Base-by-base conservation (phyloP, 2,888 invertebrate genomes). In the Gryllus longicercus region DNA sequence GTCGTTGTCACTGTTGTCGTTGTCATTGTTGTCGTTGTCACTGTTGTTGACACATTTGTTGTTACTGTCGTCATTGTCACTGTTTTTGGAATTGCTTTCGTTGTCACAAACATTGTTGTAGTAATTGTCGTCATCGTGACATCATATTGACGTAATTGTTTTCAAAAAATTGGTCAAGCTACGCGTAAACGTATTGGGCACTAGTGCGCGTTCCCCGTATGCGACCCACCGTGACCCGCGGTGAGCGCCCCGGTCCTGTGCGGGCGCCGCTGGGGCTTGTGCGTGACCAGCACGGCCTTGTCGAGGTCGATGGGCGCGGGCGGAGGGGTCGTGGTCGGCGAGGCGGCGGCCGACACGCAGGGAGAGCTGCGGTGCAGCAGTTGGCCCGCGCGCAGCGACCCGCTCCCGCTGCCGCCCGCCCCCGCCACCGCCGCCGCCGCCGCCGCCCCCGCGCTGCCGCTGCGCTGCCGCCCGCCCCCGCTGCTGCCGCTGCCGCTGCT, bases 401-500 rank as follows among this genome's bases (percentile, higher is more conserved):
- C 50, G 77, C 50, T n/a, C 25, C 16, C 76, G 25, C 77, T 23
- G 50, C n/a, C 77, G 18, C n/a, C 50, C 77, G 77, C 10, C 50
- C 11, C 80, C 14, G 8, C 38, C 38, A 8, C 38, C n/a, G n/a
- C 51, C 51, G n/a, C n/a, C n/a, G n/a, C n/a, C n/a, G n/a, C 16
- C 25, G 77, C 25, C 49, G 51, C 50, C 49, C 63, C 63, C 14
- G 63, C 63, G 63, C 63, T 63, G 63, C 63, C 63, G 63, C 63
- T 63, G 63, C 63, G 63, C 16, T n/a, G 63, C 1, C n/a, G 63
- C 14, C 63, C 63, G 63, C 63, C 23, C 83, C 85, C 85, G 79
- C 82, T 82, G 38, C 82, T 82, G 76, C 84, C 83, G 10, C 82
- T 82, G 83, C 86, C 88, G 81, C 85, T 86, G 82, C 88, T 82